These are phyloP conservation scores for Corythoichthys intestinalis DNA, from an alignment of 2,113 vertebrate genomes.

Conservation along the genomic window DNA sequence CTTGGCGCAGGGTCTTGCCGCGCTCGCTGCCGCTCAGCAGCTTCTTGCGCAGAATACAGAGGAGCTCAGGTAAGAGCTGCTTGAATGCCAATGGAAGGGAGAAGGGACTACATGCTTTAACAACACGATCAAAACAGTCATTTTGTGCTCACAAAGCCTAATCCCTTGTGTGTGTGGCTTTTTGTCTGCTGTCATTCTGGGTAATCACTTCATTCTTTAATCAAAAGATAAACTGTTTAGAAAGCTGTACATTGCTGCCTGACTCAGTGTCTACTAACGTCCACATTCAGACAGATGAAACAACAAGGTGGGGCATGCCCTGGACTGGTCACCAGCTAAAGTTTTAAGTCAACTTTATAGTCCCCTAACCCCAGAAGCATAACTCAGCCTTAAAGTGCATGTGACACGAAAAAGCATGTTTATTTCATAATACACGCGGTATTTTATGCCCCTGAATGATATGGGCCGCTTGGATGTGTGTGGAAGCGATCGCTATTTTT, in stretches of 20 bases:
- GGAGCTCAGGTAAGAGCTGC: constrained; percentile 86
- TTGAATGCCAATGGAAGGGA: constrained; percentile 18
- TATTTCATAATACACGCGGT: no score
- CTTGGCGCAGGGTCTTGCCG: constrained; percentile 72
- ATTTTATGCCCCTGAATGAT: no score
- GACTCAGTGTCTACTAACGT: constrained; percentile 39
- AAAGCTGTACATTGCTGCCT: constrained; percentile 26
- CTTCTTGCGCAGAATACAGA: constrained; percentile 76
- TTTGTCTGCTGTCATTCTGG: constrained; percentile 44
- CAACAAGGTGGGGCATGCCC: no score
- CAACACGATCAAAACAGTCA: background rate
- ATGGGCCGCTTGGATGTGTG: no score
- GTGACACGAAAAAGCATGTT: no score
- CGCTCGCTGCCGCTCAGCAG: constrained; percentile 79
- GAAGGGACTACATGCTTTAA: constrained; percentile 23
- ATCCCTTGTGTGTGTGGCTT: background rate
- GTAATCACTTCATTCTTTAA: constrained; percentile 36
- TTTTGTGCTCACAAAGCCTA: background rate
- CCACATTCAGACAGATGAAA: constrained; percentile 41
- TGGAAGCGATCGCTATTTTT: no score
- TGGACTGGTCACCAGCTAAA: no score
- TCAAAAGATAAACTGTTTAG: constrained; percentile 45
- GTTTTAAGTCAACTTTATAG: no score
- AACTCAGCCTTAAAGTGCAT: no score
- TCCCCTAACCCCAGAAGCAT: no score